Evolutionary conservation across 64 coral and sea anemone genomes (phyloP).

Genomic region (Montipora sp.): DNA sequence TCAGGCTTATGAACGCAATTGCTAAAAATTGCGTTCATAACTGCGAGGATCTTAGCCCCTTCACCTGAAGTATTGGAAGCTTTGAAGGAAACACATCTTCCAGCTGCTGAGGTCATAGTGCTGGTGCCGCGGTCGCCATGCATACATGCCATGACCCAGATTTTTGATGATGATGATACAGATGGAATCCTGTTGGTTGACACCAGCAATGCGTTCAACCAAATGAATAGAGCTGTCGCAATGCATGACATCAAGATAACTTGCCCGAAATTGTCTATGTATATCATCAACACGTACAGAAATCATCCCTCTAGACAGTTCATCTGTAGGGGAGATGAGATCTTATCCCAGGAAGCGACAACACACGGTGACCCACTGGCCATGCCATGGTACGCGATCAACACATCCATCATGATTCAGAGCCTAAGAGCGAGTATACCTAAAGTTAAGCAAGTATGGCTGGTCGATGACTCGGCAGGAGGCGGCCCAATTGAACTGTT

Average conservation of each 20-base stretch:
- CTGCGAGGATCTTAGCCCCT: too few relatives aligned
- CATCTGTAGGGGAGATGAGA: background rate
- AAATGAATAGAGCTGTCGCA: conserved; percentile 11
- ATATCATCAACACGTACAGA: conserved; percentile 35
- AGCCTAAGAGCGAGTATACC: background rate
- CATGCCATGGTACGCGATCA: too few relatives aligned
- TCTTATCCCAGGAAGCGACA: conserved; percentile 4
- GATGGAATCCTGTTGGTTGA: background rate
- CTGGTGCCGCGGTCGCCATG: background rate
- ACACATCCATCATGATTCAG: background rate
- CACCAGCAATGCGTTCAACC: background rate
- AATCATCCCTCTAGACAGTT: conserved; percentile 7
- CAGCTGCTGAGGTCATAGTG: background rate
- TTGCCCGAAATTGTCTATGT: conserved; percentile 25
- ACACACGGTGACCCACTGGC: background rate
- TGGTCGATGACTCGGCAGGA: too few relatives aligned
- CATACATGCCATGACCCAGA: background rate
- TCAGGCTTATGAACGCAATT: too few relatives aligned
- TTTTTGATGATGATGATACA: background rate
- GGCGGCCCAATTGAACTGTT: background rate
- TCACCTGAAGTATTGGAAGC: too few relatives aligned
- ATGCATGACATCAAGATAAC: conserved; percentile 27
- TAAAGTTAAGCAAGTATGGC: background rate
- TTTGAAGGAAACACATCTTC: too few relatives aligned
- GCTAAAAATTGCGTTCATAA: too few relatives aligned